These are phyloP conservation scores for Sphyrna mokarran DNA, from an alignment of 2,113 vertebrate species.

Conservation along the genomic window DNA sequence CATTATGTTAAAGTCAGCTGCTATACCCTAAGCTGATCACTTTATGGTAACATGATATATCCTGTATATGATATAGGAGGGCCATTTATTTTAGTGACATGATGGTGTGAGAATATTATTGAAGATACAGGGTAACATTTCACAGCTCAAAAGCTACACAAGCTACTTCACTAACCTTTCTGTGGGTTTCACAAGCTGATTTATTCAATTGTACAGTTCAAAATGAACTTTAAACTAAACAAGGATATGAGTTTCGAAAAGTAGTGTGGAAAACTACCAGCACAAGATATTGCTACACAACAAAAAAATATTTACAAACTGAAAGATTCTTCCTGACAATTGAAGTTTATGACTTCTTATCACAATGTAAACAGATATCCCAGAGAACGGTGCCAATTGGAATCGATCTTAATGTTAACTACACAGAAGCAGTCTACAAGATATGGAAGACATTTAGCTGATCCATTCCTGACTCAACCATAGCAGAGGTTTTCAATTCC, in stretches of 20 bases:
- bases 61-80: neutral
- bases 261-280: conserved; percentile 25
- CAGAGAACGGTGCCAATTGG: neutral
- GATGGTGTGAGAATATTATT: neutral
- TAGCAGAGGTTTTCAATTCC: neutral
- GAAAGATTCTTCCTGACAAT: neutral
- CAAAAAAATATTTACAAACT: neutral
- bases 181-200: neutral
- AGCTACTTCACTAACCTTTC: neutral
- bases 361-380: neutral
- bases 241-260: neutral
- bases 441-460: neutral
- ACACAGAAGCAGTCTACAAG: neutral
- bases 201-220: neutral
- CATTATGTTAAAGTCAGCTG: neutral
- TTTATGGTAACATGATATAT: neutral
- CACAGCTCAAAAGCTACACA: neutral
- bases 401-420: neutral
- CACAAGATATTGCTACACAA: neutral
- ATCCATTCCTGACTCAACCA: neutral
- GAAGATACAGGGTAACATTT: neutral
- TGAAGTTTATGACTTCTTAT: neutral
- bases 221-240: neutral
- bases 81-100: neutral
- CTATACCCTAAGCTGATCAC: neutral